Evolutionary conservation across 1,140 invertebrate genomes (phyloP).

Genomic region (Ceratina calcarata): DNA sequence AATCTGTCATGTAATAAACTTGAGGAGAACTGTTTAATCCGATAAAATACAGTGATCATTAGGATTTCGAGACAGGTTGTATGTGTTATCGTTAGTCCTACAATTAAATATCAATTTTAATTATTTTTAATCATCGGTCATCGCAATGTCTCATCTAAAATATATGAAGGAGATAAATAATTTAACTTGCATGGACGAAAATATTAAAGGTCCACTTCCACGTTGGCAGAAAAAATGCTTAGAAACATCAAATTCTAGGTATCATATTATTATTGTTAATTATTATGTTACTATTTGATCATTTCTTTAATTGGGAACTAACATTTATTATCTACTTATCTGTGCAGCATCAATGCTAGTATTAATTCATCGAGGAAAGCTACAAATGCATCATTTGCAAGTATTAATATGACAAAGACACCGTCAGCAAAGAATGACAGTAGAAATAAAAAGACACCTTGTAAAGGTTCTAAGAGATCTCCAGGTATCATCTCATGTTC

Average conservation of each 20-base stretch:
- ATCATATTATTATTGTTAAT: conserved; percentile 23
- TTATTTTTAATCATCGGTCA: background rate
- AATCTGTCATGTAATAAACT: background rate
- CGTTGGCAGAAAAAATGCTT: conserved; percentile 88
- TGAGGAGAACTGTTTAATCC: background rate
- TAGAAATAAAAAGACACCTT: conserved; percentile 83
- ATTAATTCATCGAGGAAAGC: conserved; percentile 69
- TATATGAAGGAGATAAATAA: conserved; percentile 89
- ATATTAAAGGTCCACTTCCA: conserved; percentile 88
- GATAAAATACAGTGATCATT: background rate
- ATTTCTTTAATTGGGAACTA: background rate
- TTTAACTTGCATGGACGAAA: conserved; percentile 87
- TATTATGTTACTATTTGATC: conserved; percentile 7
- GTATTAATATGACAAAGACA: conserved; percentile 73
- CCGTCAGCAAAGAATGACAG: conserved; percentile 70
- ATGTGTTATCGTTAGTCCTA: background rate
- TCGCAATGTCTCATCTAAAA: conserved; percentile 87
- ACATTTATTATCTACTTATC: conserved; percentile 30
- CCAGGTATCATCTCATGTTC: conserved; percentile 80
- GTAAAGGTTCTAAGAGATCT: conserved; percentile 82
- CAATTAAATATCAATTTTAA: background rate
- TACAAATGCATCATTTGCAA: conserved; percentile 64
- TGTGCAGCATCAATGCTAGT: conserved; percentile 69
- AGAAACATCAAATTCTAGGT: conserved; percentile 76
- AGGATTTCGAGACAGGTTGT: background rate